Evolutionary conservation across 2,888 invertebrate genomes (phyloP).

Genomic region (Druceiella hillmani): DNA sequence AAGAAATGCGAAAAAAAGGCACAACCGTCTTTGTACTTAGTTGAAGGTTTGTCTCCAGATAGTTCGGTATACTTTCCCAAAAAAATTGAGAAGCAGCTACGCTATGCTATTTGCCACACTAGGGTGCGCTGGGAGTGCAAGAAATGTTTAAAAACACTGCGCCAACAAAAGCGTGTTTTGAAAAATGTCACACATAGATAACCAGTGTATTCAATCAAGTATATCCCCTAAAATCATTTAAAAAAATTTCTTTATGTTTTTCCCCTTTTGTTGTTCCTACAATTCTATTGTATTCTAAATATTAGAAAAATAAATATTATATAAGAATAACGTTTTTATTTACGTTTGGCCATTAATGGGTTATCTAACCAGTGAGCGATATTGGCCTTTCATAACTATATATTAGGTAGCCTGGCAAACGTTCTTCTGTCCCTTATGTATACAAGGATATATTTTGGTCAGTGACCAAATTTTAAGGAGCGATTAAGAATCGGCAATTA

Average conservation of each 20-base stretch:
- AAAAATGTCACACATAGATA: not conserved
- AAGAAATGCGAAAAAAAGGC: not conserved
- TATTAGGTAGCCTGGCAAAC: no score
- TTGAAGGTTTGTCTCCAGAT: not conserved
- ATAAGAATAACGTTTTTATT: no score
- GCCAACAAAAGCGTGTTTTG: not conserved
- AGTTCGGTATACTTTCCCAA: not conserved
- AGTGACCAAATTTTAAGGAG: no score
- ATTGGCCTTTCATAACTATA: no score
- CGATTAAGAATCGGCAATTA: no score
- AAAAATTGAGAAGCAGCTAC: not conserved
- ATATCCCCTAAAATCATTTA: not conserved
- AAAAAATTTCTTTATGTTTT: not conserved
- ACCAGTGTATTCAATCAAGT: not conserved
- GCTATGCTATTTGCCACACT: constrained; percentile 1
- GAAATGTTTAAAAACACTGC: not conserved
- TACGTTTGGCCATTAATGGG: no score
- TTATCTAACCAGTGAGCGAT: no score
- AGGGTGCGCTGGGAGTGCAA: no score
- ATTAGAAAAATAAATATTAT: no score
- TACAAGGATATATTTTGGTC: no score
- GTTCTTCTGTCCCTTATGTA: no score
- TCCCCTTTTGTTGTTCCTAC: not conserved
- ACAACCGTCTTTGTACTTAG: not conserved
- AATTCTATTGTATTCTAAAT: no score